These are phyloP conservation scores for Drosophila pectinifera DNA, from an alignment of 1,140 invertebrate species.

Conservation along the genomic window DNA sequence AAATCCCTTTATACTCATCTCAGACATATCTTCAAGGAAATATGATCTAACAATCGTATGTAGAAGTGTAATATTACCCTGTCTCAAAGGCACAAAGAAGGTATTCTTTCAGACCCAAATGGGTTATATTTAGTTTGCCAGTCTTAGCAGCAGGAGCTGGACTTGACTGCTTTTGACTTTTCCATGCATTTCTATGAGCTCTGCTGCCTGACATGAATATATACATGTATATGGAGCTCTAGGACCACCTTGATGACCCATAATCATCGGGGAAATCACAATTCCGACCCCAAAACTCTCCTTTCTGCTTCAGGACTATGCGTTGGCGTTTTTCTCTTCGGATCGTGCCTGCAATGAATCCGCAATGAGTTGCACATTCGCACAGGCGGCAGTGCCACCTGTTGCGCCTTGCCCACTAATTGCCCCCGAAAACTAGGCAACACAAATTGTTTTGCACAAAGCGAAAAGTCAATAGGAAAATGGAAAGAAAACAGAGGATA, in stretches of 20 bases:
- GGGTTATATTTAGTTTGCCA: not conserved
- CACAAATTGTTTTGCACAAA: conserved; percentile 54
- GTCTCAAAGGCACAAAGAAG: no score
- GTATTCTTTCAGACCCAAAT: no score
- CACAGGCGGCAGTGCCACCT: conserved; percentile 39
- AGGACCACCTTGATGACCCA: conserved; percentile 32
- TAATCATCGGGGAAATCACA: conserved; percentile 45
- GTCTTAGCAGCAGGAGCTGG: not conserved
- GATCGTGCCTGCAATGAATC: conserved; percentile 62
- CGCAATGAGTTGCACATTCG: conserved; percentile 61
- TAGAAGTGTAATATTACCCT: not conserved
- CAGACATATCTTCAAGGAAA: no score
- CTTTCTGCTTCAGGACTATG: conserved; percentile 35
- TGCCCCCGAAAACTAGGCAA: conserved; percentile 65
- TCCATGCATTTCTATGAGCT: conserved; percentile 39
- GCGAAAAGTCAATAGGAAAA: conserved; percentile 62
- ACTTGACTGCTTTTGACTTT: conserved; percentile 14
- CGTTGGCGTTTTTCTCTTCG: conserved; percentile 48
- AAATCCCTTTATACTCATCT: not conserved
- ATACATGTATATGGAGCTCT: conserved; percentile 9
- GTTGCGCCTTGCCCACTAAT: conserved; percentile 64
- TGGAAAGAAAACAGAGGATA: not conserved
- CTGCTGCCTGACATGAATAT: conserved; percentile 32
- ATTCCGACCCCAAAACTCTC: conserved; percentile 2
- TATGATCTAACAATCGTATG: no score